phyloP scores from a whole-genome alignment of 2,888 invertebrate species.

The Epistrophella euchroma region DNA sequence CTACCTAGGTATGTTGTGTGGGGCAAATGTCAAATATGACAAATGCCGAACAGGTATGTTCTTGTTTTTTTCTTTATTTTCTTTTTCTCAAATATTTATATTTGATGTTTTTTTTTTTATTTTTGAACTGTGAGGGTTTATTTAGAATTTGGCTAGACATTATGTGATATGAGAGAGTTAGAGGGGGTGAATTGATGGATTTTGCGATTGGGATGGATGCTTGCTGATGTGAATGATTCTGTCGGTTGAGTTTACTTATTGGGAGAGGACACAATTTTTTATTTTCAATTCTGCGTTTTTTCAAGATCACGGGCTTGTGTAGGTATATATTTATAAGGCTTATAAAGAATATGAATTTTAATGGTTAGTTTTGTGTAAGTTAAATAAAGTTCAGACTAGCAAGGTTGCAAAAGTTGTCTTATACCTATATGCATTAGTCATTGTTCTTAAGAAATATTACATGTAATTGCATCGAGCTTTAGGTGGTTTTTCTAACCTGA shows the following conservation, averaged over 20 bases:
- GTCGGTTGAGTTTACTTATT: neutral
- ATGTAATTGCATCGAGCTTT: neutral
- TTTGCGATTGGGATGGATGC: neutral
- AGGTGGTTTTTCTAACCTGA: neutral
- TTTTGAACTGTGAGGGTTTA: neutral
- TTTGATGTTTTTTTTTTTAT: constrained; percentile 11
- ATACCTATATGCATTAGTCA: neutral
- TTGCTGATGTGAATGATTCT: constrained; percentile 1
- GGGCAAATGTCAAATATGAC: constrained; percentile 72
- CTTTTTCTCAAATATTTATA: constrained; percentile 12
- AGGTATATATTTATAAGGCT: neutral
- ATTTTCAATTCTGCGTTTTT: neutral
- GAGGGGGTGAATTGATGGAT: constrained; percentile 1
- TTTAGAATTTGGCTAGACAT: constrained; percentile 23
- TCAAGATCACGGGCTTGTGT: neutral
- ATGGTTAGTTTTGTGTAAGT: neutral
- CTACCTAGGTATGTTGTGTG: constrained; percentile 14
- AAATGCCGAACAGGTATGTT: constrained; percentile 63
- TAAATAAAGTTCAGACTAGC: neutral
- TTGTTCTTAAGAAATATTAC: neutral
- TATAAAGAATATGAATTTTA: neutral
- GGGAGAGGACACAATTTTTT: neutral
- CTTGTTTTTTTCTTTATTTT: neutral
- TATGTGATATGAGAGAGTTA: constrained; percentile 2
- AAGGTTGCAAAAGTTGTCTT: neutral